Base-by-base conservation (phyloP, 2,113 vertebrate genomes). In the Gymnarchus niloticus region DNA sequence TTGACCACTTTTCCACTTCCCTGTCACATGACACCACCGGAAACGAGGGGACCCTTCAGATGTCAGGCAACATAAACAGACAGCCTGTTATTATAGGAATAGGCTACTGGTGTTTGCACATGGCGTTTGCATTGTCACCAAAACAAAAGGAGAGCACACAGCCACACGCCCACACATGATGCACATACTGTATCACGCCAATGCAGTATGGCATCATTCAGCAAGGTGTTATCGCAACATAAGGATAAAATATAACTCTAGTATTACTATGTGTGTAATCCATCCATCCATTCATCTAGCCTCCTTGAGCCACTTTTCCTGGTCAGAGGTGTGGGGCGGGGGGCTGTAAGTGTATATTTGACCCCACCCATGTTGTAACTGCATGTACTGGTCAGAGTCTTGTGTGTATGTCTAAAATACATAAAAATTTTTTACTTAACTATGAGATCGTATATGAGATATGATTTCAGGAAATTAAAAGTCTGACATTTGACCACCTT, bases 111-210 rank as follows among this genome's bases (percentile, higher is more conserved):
- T 87, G 85, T 87, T 88, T 65, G 85, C 51, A 89, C 88, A 90
- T 91, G 90, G 80, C 91, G 87, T 91, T 92, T 91, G 90, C 87
- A 87, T 91, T 90, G 84, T 89, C 89, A 86, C 91, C 59, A 87
- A 92, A 92, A 89, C 90, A 92, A 56, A 83, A 25, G 78, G 78
- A 89, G 49, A n/a, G 51, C 51, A 80, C 33, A 4, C 14, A 28
- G 1, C 25, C 19, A 5, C 51, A 52, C 49, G 9, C 84, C 69
- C 83, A 84, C 83, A 6, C 44, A 19, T 44, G 65, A n/a, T 41
- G 56, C n/a, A 21, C 19, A 14, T 19, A 37, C 7, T 25, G 41
- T 65, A 19, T 37, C n/a, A 4, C 56, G 25, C 56, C 10, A n/a
- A 84, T 28, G 51, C 1, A 2, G 0, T 87, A 80, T 12, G 56